Base-by-base conservation (phyloP, 35 echinoderm and acorn worm genomes). In the Ophioderma brevispina region DNA sequence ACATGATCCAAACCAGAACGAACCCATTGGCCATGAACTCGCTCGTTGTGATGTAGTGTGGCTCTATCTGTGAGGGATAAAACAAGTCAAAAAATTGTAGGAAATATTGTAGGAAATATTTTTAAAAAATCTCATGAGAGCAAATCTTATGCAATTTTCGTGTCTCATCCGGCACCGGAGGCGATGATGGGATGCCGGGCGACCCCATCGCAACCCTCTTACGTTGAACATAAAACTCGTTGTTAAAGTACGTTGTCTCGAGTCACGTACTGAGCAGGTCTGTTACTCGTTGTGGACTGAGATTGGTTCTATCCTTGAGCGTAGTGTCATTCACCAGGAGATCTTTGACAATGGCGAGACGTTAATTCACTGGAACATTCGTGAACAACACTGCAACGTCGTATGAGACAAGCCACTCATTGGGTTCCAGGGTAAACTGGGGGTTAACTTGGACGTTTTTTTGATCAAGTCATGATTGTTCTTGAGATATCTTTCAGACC, bases 191-290 rank as follows among this genome's bases (percentile, higher is more conserved):
- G n/a, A n/a, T 70, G 23, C 10, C 59, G 10, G 59, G 59, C 2
- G 59, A 70, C 2, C 59, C 59, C 59, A 70, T 70, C 59, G 59
- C 59, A 2, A 25, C 59, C 10, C 59, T 25, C 59, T 70, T 25
- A 30, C 59, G 23, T n/a, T 70, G 34, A 4, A 34, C 3, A n/a
- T n/a, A n/a, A n/a, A 80, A 80, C 5, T 4, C 3, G 31, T 33
- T 33, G 31, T 80, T 40, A 33, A 80, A 80, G 78, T 80, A 80
- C n/a, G n/a, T 80, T 5, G 78, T 80, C 35, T 36, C 36, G n/a
- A 80, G 78, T 34, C 78, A 80, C 11, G 18, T 14, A 38, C 38
- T n/a, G 1, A 80, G 31, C 38, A 80, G 36, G n/a, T 80, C 38
- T 5, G 38, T 35, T 1, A 80, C n/a, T 34, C 36, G 78, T 40